A percentile compares a stretch with the other conserved stretches of the same genome.
Conservation (phyloP, 1,140 invertebrate species). For the Stegodyphus mimosarum region DNA sequence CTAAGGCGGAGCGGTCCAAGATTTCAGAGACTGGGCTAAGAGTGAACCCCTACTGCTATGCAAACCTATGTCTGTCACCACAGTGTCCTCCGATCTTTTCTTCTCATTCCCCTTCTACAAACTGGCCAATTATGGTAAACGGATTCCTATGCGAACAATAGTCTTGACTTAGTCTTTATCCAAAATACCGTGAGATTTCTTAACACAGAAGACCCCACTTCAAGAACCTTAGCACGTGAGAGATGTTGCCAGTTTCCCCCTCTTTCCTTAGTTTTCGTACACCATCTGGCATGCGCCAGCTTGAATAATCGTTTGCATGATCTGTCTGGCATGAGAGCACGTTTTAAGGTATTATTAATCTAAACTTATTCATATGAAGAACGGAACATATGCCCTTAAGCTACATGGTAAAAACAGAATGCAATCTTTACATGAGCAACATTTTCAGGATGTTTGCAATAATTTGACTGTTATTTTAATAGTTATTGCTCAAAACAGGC, state of each 20-base stretch:
- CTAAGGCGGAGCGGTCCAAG: not conserved
- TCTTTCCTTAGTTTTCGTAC: not conserved
- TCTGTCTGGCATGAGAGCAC: too few relatives aligned
- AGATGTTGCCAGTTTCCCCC: not conserved
- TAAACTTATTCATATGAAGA: too few relatives aligned
- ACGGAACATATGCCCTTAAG: too few relatives aligned
- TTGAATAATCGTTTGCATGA: too few relatives aligned
- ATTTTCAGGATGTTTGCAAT: too few relatives aligned
- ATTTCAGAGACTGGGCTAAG: not conserved
- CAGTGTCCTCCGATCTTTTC: not conserved
- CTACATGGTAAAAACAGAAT: too few relatives aligned
- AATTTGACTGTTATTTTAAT: too few relatives aligned
- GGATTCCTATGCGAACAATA: constrained; percentile 14
- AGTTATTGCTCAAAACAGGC: too few relatives aligned
- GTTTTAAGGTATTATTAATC: too few relatives aligned
- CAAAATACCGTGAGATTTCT: constrained; percentile 13
- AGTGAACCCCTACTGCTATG: not conserved
- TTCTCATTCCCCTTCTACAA: constrained; percentile 21
- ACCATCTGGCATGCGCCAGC: not conserved
- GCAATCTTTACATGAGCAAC: too few relatives aligned
- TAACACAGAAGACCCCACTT: not conserved
- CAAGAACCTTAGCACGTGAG: constrained; percentile 6
- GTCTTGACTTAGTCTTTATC: constrained; percentile 14
- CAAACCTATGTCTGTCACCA: constrained; percentile 7
- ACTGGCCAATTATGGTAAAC: constrained; percentile 47